Conservation (phyloP, 2,888 invertebrate genomes). For the Endomychus coccineus region DNA sequence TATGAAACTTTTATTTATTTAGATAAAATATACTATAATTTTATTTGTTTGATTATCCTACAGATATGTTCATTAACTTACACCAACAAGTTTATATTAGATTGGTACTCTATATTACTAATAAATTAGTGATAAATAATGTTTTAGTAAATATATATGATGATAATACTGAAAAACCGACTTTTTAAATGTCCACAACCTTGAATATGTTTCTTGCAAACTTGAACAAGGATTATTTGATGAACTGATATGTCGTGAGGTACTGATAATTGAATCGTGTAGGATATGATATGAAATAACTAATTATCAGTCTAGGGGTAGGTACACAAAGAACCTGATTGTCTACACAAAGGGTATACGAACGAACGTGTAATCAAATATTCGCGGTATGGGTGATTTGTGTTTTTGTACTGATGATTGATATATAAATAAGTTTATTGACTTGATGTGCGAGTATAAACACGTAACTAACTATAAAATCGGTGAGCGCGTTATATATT, state of each 20-base stretch:
- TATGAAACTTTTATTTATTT: conserved; percentile 24
- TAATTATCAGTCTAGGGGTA: conserved; percentile 5
- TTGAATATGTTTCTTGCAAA: conserved; percentile 10
- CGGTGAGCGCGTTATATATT: conserved; percentile 29
- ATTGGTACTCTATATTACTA: conserved; percentile 12
- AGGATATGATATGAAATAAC: conserved; percentile 28
- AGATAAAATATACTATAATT: conserved; percentile 32
- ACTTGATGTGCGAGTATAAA: no score
- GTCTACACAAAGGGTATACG: conserved; percentile 14
- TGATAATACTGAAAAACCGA: conserved; percentile 7
- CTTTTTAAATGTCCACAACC: conserved; percentile 11
- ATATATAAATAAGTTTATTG: no score
- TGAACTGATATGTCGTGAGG: conserved; percentile 26
- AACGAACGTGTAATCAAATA: no score
- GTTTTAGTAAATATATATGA: conserved; percentile 5
- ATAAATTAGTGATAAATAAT: conserved; percentile 15
- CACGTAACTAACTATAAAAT: no score
- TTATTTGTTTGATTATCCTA: conserved; percentile 26
- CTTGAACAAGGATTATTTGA: conserved; percentile 13
- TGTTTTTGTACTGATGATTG: no score
- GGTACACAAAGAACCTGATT: no score
- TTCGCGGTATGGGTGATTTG: conserved; percentile 12
- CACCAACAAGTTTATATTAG: conserved; percentile 24
- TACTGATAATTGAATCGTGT: conserved; percentile 39
- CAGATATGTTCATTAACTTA: conserved; percentile 32